These are phyloP conservation scores for Sisyra nigra DNA, from an alignment of 2,888 invertebrate genomes.

Conservation along the genomic window DNA sequence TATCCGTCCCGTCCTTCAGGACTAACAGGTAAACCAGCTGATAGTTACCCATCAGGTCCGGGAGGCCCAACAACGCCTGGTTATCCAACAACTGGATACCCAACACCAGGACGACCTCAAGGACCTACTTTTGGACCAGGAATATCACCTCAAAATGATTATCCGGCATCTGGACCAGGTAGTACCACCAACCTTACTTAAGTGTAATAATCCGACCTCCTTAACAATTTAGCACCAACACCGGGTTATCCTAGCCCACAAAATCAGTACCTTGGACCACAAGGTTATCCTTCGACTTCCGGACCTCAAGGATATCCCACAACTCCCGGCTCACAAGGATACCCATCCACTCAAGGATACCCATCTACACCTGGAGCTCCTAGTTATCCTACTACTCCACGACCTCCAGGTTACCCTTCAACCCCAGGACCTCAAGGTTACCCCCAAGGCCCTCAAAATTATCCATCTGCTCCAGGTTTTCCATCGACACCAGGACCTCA, in stretches of 20 bases:
- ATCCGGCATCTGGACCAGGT: slow-evolving; percentile 13
- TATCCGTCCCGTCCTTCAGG: slow-evolving; percentile 13
- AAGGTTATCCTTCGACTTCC: slow-evolving; percentile 13
- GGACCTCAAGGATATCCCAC: slow-evolving; percentile 18
- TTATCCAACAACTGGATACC: slow-evolving; percentile 10
- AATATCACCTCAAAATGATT: slow-evolving; percentile 12
- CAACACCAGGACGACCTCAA: slow-evolving; percentile 8
- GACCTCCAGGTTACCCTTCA: slow-evolving; percentile 5
- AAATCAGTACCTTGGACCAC: slow-evolving; percentile 11
- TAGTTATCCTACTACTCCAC: slow-evolving; percentile 15
- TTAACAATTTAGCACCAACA: slow-evolving; percentile 11
- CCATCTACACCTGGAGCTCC: slow-evolving; percentile 9
- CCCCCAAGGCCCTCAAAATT: slow-evolving; percentile 14
- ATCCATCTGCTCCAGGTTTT: slow-evolving; percentile 1
- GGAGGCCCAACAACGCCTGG: slow-evolving; percentile 9
- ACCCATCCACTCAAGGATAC: slow-evolving; percentile 12
- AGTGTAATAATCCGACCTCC: slow-evolving; percentile 14
- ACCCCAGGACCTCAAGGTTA: slow-evolving; percentile 16
- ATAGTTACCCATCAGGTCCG: slow-evolving; percentile 17
- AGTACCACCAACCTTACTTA: slow-evolving; percentile 11
- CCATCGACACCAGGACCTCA: slow-evolving; percentile 6
- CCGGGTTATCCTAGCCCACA: slow-evolving; percentile 10
- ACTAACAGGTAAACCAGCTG: slow-evolving; percentile 14
- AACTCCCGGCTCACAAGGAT: slow-evolving; percentile 19
- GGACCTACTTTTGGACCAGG: slow-evolving; percentile 7